These are phyloP conservation scores for Acanthosepion esculentum DNA, from an alignment of 2,888 invertebrate genomes.

Conservation along the genomic window DNA sequence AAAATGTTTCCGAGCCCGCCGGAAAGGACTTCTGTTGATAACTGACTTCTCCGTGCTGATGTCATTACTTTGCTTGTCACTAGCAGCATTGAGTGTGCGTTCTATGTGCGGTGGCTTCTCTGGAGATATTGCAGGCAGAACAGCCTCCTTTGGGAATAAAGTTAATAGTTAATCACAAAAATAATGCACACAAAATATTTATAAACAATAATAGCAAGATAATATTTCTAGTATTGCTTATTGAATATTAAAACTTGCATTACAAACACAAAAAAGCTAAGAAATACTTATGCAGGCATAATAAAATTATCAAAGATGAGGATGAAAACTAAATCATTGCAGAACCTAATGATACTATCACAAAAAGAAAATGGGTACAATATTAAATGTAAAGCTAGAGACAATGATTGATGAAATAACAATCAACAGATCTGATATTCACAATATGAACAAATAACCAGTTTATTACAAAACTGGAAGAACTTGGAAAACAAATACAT, in stretches of 20 bases:
- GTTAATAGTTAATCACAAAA: neutral
- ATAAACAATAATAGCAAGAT: neutral
- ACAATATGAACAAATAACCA: too few relatives aligned
- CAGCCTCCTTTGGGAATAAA: neutral
- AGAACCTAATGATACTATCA: neutral
- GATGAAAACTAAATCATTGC: neutral
- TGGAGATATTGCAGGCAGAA: constrained; percentile 39
- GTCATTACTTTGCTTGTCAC: constrained; percentile 40
- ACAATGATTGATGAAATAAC: too few relatives aligned
- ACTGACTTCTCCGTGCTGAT: neutral
- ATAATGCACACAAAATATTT: neutral
- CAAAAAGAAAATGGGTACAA: neutral
- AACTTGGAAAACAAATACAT: too few relatives aligned
- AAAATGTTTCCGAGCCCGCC: constrained; percentile 56
- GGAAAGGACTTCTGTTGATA: constrained; percentile 54
- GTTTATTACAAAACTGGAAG: too few relatives aligned
- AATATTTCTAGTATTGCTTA: neutral
- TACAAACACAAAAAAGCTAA: neutral
- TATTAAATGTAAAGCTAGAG: too few relatives aligned
- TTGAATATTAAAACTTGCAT: neutral
- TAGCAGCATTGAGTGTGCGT: neutral
- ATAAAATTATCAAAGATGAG: neutral
- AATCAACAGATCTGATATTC: too few relatives aligned
- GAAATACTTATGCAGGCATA: neutral
- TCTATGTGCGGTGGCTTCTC: constrained; percentile 6